Base-by-base conservation (phyloP, 1,140 invertebrate species). In the Sogatella furcifera region DNA sequence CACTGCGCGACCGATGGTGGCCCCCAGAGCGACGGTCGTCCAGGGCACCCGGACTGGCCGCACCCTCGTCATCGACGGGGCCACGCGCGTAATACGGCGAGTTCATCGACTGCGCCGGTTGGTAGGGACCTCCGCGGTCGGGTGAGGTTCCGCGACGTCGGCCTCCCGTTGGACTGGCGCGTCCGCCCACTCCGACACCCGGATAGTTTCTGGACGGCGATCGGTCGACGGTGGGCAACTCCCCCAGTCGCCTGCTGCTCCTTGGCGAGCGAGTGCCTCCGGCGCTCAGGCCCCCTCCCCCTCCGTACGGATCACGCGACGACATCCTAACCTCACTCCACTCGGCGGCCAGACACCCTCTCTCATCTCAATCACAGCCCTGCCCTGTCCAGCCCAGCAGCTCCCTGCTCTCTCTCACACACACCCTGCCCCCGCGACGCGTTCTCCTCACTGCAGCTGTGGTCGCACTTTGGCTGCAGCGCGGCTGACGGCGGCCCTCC, bases 171-270 rank as follows among this genome's bases (percentile, higher is more conserved):
- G 83, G 82, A 75, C 79, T 84, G 64, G 78, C 78, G 8, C 76
- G 71, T 64, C 77, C 64, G 69, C 79, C 81, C 11, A 38, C 11
- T 2, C 34, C 34, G 1, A 13, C 34, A 59, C 73, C 72, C 66
- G 82, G 83, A 74, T 85, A 86, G 71, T 80, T 81, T 66, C 84
- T 75, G 66, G 84, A 86, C 68, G 89, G 89, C 71, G 87, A 89
- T 66, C 88, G 84, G 81, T 91, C 88, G 69, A 90, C 88, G 69
- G 88, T 89, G 69, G 88, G 88, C 72, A 90, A 78, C 73, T 84
- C 82, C 67, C 79, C 81, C 57, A 82, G 73, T 58, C 81, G 75
- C 70, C 84, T 77, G 66, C 78, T 76, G 72, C 81, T 80, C 63
- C 82, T 71, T 57, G 82, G 81, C 62, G 81, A 83, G 66, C 82